Base-by-base conservation (phyloP, 2,888 invertebrate species). In the Microplitis deprimator region DNA sequence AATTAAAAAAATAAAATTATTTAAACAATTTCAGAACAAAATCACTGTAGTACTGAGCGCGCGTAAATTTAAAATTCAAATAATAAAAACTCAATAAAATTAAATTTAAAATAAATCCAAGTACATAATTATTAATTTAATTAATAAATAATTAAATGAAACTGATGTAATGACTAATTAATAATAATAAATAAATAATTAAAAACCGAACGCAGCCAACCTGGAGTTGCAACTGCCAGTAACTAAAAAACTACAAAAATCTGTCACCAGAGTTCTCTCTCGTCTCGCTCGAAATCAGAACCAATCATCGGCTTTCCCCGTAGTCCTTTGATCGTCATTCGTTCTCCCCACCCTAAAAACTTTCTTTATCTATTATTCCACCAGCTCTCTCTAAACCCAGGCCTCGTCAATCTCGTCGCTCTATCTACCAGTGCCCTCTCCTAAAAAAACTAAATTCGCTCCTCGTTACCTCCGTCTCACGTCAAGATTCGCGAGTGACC, bases 241-340 rank as follows among this genome's bases (percentile, higher is more conserved):
- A 50, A 13, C 13, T 50, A 0, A 3, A 3, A 50, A 50, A 8
- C 50, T 13, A 8, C 13, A 50, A 13, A 50, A 13, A 13, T 50
- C 50, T 1, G 50, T 13, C 16, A 62, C 13, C 4, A 62, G 7
- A 62, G 62, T 8, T 16, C n/a, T 62, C n/a, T 62, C 17, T 62
- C 6, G n/a, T 4, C 7, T 62, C 17, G 17, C 38, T 3, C 13
- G 2, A 29, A 7, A 1, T 13, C 65, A 29, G 62, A 62, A 59
- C 71, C n/a, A 38, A 61, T 62, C 13, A 71, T 39, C 38, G 60
- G 39, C 71, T 39, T 71, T 38, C 61, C 39, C 41, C 39, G 0
- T 17, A 72, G 41, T 72, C 41, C 64, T 71, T 61, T 71, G 72
- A 72, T 62, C 40, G 41, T 72, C 64, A 72, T 72, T 72, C 64